Evolutionary conservation across 2,888 invertebrate species (phyloP).

Genomic region (Apantesis nais): DNA sequence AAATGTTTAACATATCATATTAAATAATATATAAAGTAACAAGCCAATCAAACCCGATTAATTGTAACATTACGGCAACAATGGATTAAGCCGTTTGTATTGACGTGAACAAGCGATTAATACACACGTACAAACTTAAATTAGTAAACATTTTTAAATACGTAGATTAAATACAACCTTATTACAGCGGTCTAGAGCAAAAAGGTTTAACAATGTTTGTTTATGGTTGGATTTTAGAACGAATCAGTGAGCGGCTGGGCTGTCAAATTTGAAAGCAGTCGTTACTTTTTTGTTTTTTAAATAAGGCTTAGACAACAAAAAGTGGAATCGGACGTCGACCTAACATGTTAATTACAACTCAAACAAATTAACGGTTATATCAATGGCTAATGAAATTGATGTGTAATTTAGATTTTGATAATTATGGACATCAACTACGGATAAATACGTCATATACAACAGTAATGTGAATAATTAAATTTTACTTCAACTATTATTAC

Average conservation of each 20-base stretch:
- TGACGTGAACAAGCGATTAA: slow-evolving; percentile 57
- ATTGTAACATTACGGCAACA: slow-evolving; percentile 58
- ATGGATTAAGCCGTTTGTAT: slow-evolving; percentile 56
- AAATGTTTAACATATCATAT: not conserved
- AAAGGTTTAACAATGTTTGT: slow-evolving; percentile 39
- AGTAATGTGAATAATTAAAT: not conserved
- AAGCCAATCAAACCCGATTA: slow-evolving; percentile 49
- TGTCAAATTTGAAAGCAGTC: slow-evolving; percentile 53
- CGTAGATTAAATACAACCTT: slow-evolving; percentile 45
- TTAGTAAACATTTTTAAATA: slow-evolving; percentile 31
- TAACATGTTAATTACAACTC: slow-evolving; percentile 81
- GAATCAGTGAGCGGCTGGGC: slow-evolving; percentile 54
- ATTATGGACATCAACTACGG: slow-evolving; percentile 5
- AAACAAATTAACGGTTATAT: slow-evolving; percentile 80
- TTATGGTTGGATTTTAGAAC: slow-evolving; percentile 44
- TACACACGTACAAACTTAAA: slow-evolving; percentile 49
- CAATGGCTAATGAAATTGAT: slow-evolving; percentile 71
- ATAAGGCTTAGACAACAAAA: slow-evolving; percentile 59
- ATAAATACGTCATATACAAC: not conserved
- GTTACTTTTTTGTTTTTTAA: slow-evolving; percentile 50
- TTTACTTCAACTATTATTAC: not conserved
- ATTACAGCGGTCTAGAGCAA: slow-evolving; percentile 45
- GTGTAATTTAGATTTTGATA: slow-evolving; percentile 20
- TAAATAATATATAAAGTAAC: not conserved
- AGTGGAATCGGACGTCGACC: slow-evolving; percentile 64